Evolutionary conservation across 2,888 invertebrate species (phyloP).

Genomic region (Diadegma fenestrale): DNA sequence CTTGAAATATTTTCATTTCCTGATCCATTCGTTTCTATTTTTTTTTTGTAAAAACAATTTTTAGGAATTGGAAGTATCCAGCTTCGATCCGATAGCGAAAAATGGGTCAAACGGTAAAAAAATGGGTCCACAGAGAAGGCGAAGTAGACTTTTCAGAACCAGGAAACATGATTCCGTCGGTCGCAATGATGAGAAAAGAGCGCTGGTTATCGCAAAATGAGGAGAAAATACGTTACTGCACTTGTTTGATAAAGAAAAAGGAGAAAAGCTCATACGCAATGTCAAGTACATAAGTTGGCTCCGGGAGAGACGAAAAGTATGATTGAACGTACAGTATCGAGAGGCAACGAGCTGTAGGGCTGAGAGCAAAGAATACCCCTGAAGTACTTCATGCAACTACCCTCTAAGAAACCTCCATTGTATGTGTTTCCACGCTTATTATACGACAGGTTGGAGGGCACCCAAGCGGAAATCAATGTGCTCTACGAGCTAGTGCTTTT

Average conservation of each 20-base stretch:
- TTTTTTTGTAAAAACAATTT: no score
- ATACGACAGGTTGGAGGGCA: conserved; percentile 23
- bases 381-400: conserved; percentile 8
- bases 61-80: not conserved
- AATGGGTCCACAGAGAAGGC: not conserved
- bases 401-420: conserved; percentile 18
- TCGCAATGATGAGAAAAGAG: not conserved
- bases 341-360: conserved; percentile 2
- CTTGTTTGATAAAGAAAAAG: not conserved
- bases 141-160: not conserved
- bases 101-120: not conserved
- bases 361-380: not conserved
- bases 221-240: conserved; percentile 6
- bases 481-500: not conserved
- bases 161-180: not conserved
- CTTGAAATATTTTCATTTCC: no score
- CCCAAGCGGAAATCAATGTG: conserved; percentile 48
- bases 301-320: not conserved
- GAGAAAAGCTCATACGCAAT: not conserved
- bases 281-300: conserved; percentile 11
- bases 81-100: not conserved
- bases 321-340: conserved; percentile 8
- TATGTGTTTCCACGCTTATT: conserved; percentile 17
- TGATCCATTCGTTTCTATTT: no score
- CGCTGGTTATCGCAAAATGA: not conserved